phyloP scores from a whole-genome alignment of 2,888 invertebrate genomes.

The Belgica antarctica region DNA sequence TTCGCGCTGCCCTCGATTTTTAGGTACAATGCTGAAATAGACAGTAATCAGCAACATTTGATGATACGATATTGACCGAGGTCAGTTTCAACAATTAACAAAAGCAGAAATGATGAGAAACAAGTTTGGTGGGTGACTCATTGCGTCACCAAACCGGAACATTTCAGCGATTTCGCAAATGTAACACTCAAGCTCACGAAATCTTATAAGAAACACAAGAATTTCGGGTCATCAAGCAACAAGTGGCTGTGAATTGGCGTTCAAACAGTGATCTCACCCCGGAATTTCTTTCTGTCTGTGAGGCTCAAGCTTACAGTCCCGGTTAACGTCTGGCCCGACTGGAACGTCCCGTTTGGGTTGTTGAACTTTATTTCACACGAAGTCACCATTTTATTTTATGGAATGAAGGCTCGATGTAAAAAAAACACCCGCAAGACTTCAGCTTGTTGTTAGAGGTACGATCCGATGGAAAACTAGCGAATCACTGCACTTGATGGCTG shows the following conservation, averaged over 20 bases:
- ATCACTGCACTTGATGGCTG: not conserved
- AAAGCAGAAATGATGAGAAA: not conserved
- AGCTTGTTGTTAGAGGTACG: not conserved
- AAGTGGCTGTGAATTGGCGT: constrained; percentile 50
- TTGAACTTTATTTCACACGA: constrained; percentile 49
- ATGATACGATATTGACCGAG: not conserved
- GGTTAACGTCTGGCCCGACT: constrained; percentile 51
- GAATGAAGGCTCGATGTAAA: not conserved
- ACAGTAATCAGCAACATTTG: not conserved
- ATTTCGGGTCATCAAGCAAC: no score
- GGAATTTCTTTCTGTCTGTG: constrained; percentile 51
- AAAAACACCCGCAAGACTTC: no score
- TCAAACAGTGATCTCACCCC: constrained; percentile 51
- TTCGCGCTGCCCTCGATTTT: constrained; percentile 58
- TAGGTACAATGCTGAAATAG: constrained; percentile 57
- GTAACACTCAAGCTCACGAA: no score
- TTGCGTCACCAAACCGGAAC: not conserved
- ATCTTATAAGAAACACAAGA: no score
- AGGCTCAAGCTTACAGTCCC: constrained; percentile 49
- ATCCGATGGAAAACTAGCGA: not conserved
- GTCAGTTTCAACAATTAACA: not conserved
- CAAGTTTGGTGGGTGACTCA: not conserved
- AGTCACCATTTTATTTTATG: constrained; percentile 43
- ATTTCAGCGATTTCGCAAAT: not conserved
- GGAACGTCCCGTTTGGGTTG: constrained; percentile 50